phyloP scores from a whole-genome alignment of 1,140 invertebrate genomes.

The Parasteatoda tepidariorum region DNA sequence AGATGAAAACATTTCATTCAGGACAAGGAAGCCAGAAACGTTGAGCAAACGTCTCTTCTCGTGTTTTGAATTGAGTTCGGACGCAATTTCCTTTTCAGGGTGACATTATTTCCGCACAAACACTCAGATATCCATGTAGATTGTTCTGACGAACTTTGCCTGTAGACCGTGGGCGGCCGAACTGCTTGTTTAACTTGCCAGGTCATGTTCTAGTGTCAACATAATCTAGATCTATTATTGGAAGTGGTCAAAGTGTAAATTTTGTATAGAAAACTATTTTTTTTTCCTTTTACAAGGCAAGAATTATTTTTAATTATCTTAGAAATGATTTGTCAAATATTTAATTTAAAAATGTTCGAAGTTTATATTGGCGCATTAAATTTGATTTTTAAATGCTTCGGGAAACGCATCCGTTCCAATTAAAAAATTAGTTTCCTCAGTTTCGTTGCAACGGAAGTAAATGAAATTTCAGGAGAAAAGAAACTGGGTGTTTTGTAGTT shows the following conservation, averaged over 20 bases:
- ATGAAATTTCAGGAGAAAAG: no score
- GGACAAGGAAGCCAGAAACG: not conserved
- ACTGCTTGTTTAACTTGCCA: not conserved
- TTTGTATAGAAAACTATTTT: no score
- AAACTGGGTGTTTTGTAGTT: no score
- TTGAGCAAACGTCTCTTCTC: not conserved
- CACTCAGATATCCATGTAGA: constrained; percentile 1
- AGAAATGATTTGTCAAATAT: no score
- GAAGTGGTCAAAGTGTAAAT: not conserved
- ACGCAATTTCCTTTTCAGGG: constrained; percentile 3
- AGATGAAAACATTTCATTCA: not conserved
- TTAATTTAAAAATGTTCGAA: no score
- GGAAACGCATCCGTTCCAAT: no score
- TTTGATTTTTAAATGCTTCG: no score
- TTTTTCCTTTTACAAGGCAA: no score
- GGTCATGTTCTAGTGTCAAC: not conserved
- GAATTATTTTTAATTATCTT: no score
- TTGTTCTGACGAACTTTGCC: not conserved
- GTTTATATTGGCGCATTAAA: no score
- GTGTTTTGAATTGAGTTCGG: not conserved
- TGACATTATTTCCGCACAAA: not conserved
- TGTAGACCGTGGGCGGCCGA: not conserved
- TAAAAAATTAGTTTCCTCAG: no score
- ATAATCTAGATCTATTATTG: not conserved
- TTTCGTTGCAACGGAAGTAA: no score